Evolutionary conservation across 2,113 vertebrate species (phyloP).

Genomic region (Geothlypis trichas): DNA sequence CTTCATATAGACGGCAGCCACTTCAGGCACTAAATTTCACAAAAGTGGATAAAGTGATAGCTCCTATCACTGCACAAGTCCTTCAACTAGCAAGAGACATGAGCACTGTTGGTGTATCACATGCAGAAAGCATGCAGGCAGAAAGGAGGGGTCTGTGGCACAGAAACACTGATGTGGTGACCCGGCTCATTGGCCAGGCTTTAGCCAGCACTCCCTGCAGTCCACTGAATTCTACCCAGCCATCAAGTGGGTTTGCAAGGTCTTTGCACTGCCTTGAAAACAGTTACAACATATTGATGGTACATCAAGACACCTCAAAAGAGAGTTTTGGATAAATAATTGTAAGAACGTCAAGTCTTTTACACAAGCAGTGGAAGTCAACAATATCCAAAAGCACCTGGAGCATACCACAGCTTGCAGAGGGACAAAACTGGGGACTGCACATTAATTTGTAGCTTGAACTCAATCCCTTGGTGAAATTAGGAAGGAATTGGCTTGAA

Average conservation of each 20-base stretch:
- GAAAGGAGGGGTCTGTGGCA: neutral
- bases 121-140: neutral
- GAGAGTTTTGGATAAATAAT: neutral
- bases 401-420: neutral
- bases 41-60: neutral
- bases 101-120: neutral
- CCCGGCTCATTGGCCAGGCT: neutral
- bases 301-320: neutral
- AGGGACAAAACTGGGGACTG: neutral
- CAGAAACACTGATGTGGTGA: fast-evolving
- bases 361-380: neutral
- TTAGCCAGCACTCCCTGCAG: neutral
- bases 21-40: neutral
- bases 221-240: neutral
- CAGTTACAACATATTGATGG: fast-evolving
- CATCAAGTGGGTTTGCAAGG: fast-evolving
- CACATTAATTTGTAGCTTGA: neutral
- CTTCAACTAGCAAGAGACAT: neutral
- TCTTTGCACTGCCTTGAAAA: neutral
- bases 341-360: neutral
- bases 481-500: neutral
- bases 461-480: neutral
- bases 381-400: neutral
- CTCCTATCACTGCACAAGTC: neutral
- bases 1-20: neutral